Percentiles rank a stretch among this genome's conserved stretches.
phyloP scores from a whole-genome alignment of 2,888 invertebrate genomes.

The Flexamia atlantica region DNA sequence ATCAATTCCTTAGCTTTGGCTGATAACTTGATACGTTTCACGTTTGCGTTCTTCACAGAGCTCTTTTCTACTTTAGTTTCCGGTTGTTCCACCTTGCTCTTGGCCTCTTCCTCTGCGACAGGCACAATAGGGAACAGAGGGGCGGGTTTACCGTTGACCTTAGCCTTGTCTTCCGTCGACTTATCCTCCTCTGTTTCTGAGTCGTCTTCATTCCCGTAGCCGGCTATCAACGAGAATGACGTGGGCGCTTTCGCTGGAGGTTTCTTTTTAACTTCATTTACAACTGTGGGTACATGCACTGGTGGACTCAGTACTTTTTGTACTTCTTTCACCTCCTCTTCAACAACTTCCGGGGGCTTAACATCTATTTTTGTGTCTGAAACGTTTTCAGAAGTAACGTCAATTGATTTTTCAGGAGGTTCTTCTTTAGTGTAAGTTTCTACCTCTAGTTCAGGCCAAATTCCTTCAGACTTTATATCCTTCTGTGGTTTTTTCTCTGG shows the following conservation, averaged over 20 bases:
- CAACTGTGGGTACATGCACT: constrained; percentile 5
- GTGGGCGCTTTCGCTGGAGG: constrained; percentile 52
- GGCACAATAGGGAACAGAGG: constrained; percentile 64
- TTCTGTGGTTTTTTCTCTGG: background rate
- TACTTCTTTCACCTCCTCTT: background rate
- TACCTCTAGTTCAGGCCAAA: constrained; percentile 65
- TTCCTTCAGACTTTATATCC: background rate
- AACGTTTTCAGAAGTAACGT: background rate
- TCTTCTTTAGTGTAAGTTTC: constrained; percentile 57
- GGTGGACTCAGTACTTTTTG: background rate
- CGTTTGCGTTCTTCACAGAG: constrained; percentile 42
- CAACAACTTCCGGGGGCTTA: background rate
- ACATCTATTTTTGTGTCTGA: background rate
- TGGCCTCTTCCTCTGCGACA: background rate
- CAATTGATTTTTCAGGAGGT: background rate
- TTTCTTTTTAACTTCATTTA: background rate
- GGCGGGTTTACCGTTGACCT: constrained; percentile 47
- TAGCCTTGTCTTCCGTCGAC: constrained; percentile 63
- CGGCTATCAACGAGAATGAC: constrained; percentile 67
- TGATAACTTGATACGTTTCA: constrained; percentile 67
- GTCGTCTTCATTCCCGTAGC: constrained; percentile 77
- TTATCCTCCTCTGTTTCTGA: constrained; percentile 68
- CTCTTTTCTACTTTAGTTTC: constrained; percentile 19
- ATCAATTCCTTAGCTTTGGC: constrained; percentile 68
- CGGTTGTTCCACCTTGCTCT: background rate